phyloP scores from a whole-genome alignment of 64 coral and sea anemone genomes.

The Actinia tenebrosa region DNA sequence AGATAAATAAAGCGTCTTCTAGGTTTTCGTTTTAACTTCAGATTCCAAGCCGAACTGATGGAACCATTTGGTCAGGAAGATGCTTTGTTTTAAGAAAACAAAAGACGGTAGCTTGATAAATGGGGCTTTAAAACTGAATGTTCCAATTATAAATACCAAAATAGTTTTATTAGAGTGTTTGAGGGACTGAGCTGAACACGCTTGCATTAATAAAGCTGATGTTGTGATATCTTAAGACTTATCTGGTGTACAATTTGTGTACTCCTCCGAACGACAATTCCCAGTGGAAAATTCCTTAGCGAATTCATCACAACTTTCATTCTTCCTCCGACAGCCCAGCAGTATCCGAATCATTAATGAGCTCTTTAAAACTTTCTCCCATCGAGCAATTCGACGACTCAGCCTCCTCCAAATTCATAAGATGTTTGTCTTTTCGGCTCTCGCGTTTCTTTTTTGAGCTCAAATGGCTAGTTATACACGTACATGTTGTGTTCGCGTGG shows the following conservation, averaged over 20 bases:
- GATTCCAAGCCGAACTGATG: no score
- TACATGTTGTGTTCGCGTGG: background rate
- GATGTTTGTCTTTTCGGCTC: background rate
- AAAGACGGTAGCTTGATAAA: no score
- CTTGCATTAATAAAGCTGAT: no score
- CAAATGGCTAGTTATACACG: conserved; percentile 3
- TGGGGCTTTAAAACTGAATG: no score
- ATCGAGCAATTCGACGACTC: conserved; percentile 7
- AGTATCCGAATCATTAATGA: conserved; percentile 1
- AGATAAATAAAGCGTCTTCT: background rate
- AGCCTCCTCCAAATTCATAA: background rate
- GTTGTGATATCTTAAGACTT: no score
- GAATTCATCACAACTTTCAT: background rate
- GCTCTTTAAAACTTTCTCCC: conserved; percentile 10
- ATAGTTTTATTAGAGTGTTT: no score
- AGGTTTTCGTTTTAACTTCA: background rate
- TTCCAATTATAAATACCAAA: no score
- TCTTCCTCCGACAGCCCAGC: background rate
- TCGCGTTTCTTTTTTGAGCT: background rate
- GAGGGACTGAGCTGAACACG: no score
- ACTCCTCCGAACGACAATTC: background rate
- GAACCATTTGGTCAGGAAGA: no score
- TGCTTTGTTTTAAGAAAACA: no score
- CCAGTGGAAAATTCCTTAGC: background rate
- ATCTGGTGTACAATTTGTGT: background rate